Conservation (phyloP, 2,113 vertebrate genomes). For the Nyctibius bracteatus region DNA sequence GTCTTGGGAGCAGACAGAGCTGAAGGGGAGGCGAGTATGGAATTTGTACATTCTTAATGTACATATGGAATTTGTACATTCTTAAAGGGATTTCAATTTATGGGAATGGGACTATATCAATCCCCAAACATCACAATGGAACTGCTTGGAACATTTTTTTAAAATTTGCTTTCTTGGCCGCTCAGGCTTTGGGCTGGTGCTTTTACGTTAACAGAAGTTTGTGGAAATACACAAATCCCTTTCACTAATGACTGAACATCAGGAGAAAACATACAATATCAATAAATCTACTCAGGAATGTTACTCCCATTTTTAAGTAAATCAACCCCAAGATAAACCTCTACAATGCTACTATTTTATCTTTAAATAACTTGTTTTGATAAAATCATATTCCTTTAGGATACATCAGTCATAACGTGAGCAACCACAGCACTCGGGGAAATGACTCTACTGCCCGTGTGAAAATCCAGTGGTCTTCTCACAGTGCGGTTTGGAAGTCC, state of each 20-base stretch:
- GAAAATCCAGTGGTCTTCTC: not conserved
- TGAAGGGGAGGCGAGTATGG: too few species aligned
- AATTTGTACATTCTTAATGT: too few species aligned
- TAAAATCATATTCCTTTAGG: not conserved
- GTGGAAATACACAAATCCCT: constrained; percentile 37
- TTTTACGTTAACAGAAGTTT: constrained; percentile 1
- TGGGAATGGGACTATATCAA: constrained; percentile 30
- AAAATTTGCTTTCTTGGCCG: not conserved
- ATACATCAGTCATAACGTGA: not conserved
- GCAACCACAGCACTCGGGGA: not conserved
- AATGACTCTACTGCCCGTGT: accelerated
- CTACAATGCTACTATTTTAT: constrained; percentile 9
- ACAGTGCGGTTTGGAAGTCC: not conserved
- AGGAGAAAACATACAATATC: not conserved
- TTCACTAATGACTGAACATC: not conserved
- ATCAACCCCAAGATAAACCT: not conserved
- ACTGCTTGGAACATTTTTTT: not conserved
- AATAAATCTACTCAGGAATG: not conserved
- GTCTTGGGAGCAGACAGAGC: too few species aligned
- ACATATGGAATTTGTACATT: not conserved
- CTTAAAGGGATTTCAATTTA: not conserved
- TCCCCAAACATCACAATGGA: constrained; percentile 37
- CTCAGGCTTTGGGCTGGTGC: not conserved
- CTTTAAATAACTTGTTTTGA: not conserved
- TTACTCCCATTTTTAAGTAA: not conserved